phyloP scores from a whole-genome alignment of 2,797 vertebrate genomes.

The Galago senegalensis region DNA sequence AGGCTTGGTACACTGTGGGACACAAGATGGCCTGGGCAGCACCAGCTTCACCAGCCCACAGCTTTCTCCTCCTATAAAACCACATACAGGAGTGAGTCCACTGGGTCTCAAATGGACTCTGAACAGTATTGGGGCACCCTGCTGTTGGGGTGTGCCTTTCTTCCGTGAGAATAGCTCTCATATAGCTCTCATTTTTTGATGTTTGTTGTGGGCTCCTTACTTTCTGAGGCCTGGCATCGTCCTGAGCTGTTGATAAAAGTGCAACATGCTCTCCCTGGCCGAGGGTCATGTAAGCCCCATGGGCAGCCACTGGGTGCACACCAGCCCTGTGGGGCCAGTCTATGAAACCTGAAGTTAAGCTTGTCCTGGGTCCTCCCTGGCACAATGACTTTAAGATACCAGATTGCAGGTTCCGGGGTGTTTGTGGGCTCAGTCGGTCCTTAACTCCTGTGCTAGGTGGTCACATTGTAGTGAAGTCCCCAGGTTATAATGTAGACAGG shows the following conservation, averaged over 20 bases:
- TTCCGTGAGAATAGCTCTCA: background rate
- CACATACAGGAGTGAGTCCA: background rate
- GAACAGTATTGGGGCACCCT: background rate
- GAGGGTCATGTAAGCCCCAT: background rate
- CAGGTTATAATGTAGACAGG: background rate
- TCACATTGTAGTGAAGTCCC: background rate
- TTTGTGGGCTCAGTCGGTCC: background rate
- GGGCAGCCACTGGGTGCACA: background rate
- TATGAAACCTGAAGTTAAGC: background rate
- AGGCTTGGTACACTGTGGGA: background rate
- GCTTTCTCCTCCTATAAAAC: background rate
- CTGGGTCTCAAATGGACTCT: background rate
- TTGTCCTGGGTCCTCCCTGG: background rate
- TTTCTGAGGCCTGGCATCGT: background rate
- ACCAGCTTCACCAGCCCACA: rapidly evolving
- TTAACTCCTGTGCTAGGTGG: background rate
- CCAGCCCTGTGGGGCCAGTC: background rate
- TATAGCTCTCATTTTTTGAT: no score
- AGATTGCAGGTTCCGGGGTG: rapidly evolving
- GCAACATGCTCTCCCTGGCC: background rate
- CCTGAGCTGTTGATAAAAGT: background rate
- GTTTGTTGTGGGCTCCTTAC: background rate
- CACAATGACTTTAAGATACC: background rate
- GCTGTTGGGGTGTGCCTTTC: rapidly evolving
- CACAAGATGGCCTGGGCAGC: background rate